Evolutionary conservation across 2,888 invertebrate species (phyloP), one percentile per base, ranked within the genome.

Genomic region (Catocala nupta): DNA sequence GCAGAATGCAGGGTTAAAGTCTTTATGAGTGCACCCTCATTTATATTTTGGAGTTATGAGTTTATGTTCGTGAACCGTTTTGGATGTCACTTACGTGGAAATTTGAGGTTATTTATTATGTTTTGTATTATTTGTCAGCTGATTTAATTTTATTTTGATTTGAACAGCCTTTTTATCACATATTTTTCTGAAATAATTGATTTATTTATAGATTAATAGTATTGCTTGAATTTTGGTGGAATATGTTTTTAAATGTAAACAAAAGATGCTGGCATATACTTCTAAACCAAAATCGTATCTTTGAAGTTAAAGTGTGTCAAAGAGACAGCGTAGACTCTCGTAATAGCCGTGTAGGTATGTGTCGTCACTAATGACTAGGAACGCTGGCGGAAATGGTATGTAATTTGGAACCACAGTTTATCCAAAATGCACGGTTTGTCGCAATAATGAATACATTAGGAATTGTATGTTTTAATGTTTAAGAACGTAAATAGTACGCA

Each of bases 1-100:
- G 75, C 70, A 77, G 63, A 75, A 77, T 78, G 84, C 73, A 78
- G 77, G 80, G 82, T 81, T 77, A 71, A 81, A 79, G 79, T 68
- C 67, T 78, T 74, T 71, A 78, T 53, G 71, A 83, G 81, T 83
- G 81, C 73, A 70, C 56, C 63, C 69, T 74, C 73, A 78, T 78
- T 74, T 73, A 69, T 64, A 70, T 70, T 74, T 58, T 59, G 48
- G 58, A 59, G 57, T 68, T 56, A 59, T 47, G 5, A 48, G 42
- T 67, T 66, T 56, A 62, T 56, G 54, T 61, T 12, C 25, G 12
- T 39, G 39, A 51, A 59, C 61, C 51, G 49, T 60, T 55, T 55
- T 49, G 54, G 47, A 16, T 42, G 53, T 63, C 50, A 47, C 47
- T 57, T 59, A 43, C 12, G 34, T n/a, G 34, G 36, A 64, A 66